Evolutionary conservation across 2,113 vertebrate genomes (phyloP).

Genomic region (Chloroceryle aenea): DNA sequence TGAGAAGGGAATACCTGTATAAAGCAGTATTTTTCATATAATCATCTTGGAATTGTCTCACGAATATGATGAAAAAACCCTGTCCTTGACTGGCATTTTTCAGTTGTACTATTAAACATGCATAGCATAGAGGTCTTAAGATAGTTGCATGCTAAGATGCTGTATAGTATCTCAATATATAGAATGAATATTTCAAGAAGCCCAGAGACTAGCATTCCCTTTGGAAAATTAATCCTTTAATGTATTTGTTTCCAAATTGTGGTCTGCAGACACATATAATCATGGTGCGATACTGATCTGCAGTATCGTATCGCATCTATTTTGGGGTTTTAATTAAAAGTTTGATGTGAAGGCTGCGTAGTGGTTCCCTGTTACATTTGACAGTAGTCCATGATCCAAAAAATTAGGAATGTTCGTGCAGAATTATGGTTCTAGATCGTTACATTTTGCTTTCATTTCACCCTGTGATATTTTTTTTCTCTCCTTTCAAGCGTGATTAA

Average conservation of each 20-base stretch:
- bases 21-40: background rate
- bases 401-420: background rate
- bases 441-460: conserved; percentile 43
- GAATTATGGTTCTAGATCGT: background rate
- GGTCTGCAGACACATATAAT: conserved; percentile 15
- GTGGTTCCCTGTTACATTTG: background rate
- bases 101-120: background rate
- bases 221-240: conserved; percentile 17
- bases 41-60: background rate
- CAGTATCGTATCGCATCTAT: conserved; percentile 2
- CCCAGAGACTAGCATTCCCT: background rate
- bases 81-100: background rate
- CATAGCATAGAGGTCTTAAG: background rate
- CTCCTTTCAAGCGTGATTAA: conserved; percentile 40
- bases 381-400: conserved; percentile 9
- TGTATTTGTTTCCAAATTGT: conserved; percentile 24
- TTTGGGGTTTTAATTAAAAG: conserved; percentile 52
- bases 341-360: background rate
- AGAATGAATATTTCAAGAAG: background rate
- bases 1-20: background rate
- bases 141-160: background rate
- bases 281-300: conserved; percentile 25
- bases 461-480: background rate
- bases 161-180: background rate
- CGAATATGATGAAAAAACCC: background rate